phyloP scores from a whole-genome alignment of 2,113 vertebrate genomes.

The Motacilla alba region DNA sequence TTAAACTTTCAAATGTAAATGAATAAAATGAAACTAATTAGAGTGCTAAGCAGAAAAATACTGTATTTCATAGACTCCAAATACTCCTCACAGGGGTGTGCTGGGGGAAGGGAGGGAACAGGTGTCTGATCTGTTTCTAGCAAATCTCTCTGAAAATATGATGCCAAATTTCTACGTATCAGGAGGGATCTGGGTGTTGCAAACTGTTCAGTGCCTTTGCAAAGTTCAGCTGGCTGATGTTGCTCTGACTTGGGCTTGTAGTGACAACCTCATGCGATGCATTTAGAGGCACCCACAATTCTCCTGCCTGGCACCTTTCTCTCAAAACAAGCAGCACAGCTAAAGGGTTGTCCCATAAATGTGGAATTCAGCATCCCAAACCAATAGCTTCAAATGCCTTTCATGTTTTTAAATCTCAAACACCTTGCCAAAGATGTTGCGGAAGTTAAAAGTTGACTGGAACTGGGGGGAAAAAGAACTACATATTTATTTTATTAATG shows the following conservation, averaged over 20 bases:
- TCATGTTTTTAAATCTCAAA: neutral
- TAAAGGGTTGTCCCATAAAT: neutral
- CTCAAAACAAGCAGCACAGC: neutral
- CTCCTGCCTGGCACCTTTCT: neutral
- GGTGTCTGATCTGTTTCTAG: neutral
- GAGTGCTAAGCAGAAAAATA: neutral
- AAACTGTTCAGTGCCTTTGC: neutral
- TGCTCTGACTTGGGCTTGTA: neutral
- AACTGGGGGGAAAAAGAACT: neutral
- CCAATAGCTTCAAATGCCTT: neutral
- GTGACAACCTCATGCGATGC: neutral
- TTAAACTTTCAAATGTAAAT: neutral
- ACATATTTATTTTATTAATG: neutral
- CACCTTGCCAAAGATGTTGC: neutral
- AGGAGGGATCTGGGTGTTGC: neutral
- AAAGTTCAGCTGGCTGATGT: neutral
- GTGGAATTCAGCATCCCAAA: neutral
- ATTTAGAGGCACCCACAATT: neutral
- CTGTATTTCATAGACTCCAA: neutral
- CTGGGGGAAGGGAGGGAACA: neutral
- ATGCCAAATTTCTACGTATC: neutral
- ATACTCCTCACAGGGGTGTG: neutral
- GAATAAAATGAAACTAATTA: neutral
- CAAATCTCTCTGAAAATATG: neutral
- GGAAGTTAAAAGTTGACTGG: neutral